Evolutionary conservation across 2,797 vertebrate species (phyloP).

Genomic region (Taeniopygia guttata): DNA sequence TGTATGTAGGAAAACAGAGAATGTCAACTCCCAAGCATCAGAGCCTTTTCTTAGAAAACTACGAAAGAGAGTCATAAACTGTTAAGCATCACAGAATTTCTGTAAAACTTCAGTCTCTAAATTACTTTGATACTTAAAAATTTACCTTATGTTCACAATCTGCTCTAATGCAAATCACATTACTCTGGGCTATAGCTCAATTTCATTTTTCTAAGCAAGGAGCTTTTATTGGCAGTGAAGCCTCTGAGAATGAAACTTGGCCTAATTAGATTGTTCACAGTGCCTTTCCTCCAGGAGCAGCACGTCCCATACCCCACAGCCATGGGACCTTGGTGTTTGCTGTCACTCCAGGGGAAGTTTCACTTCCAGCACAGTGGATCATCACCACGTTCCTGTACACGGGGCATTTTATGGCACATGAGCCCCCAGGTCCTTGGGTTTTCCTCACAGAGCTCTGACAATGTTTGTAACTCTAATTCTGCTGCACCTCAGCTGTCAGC

Average conservation of each 20-base stretch:
- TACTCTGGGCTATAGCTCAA: constrained; percentile 14
- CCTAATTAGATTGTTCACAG: constrained; percentile 11
- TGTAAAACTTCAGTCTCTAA: background rate
- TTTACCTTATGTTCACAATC: constrained; percentile 46
- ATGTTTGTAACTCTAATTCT: background rate
- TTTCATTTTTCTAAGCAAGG: background rate
- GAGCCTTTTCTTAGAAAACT: background rate
- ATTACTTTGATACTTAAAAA: constrained; percentile 35
- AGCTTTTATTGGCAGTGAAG: constrained; percentile 39
- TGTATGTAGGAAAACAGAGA: background rate
- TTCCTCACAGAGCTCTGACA: background rate
- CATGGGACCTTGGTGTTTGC: background rate
- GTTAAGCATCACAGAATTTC: background rate
- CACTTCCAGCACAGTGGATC: background rate
- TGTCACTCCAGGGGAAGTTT: background rate
- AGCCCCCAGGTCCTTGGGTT: background rate
- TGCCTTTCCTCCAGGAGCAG: background rate
- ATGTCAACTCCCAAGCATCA: background rate
- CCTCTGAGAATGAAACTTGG: constrained; percentile 28
- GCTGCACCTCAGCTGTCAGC: background rate
- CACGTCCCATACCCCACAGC: background rate
- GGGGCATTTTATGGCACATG: background rate
- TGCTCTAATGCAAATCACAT: constrained; percentile 35
- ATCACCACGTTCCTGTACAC: accelerated
- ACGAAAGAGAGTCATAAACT: background rate